A percentile compares a stretch with the other conserved stretches of the same genome.
Evolutionary conservation across 2,888 invertebrate genomes (phyloP).

Genomic region (Cheilosia grossa): DNA sequence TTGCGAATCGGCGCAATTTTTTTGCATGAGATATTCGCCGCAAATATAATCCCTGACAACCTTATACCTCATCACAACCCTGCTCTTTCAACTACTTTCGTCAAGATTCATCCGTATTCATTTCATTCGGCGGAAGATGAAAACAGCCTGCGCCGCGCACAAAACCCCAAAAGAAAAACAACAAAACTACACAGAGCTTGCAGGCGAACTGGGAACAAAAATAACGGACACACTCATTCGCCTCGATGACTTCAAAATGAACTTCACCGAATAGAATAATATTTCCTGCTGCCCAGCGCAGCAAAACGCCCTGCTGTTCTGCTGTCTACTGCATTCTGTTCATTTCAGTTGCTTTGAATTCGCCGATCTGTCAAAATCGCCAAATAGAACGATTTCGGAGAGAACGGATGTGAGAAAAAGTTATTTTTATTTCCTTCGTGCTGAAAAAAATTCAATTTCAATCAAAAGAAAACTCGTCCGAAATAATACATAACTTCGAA

Average conservation of each 20-base stretch:
- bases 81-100: constrained; percentile 11
- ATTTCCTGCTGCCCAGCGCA: constrained; percentile 33
- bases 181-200: neutral
- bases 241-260: constrained; percentile 14
- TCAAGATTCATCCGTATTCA: constrained; percentile 32
- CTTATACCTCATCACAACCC: neutral
- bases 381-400: constrained; percentile 69
- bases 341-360: constrained; percentile 76
- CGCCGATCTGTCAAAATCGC: constrained; percentile 76
- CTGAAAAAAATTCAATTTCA: constrained; percentile 23
- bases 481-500: neutral
- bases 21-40: too few species aligned
- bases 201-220: constrained; percentile 42
- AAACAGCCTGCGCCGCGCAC: constrained; percentile 6
- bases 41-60: neutral
- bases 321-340: constrained; percentile 63
- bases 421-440: constrained; percentile 46
- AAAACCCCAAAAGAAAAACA: neutral
- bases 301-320: constrained; percentile 13
- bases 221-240: constrained; percentile 44
- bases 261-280: constrained; percentile 17
- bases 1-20: too few species aligned
- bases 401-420: constrained; percentile 68
- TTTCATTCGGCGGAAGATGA: neutral
- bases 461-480: constrained; percentile 10